Evolutionary conservation across 1,140 invertebrate species (phyloP).

Genomic region (Bombus superbus): DNA sequence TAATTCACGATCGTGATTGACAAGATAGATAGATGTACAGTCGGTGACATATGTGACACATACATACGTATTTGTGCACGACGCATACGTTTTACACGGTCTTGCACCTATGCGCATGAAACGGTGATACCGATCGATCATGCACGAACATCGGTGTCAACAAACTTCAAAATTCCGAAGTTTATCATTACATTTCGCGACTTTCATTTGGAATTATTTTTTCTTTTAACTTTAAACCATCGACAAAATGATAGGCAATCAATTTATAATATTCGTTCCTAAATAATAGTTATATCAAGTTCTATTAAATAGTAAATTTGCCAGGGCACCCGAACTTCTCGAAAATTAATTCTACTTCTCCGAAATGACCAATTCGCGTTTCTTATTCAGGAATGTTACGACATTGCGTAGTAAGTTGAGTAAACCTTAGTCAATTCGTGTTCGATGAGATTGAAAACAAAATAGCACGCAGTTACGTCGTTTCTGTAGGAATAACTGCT

Average conservation of each 20-base stretch:
- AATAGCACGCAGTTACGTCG: background rate
- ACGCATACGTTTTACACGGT: background rate
- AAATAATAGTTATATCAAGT: background rate
- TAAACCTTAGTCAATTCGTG: too few relatives aligned
- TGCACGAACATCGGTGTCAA: conserved; percentile 39
- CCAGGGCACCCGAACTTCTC: too few relatives aligned
- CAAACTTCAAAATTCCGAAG: conserved; percentile 27
- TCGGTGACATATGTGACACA: background rate
- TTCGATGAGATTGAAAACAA: conserved; percentile 1
- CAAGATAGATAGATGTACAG: background rate
- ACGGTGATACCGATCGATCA: conserved; percentile 33
- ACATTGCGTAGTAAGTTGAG: too few relatives aligned
- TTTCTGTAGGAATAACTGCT: conserved; percentile 51
- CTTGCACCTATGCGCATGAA: conserved; percentile 1
- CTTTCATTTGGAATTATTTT: background rate
- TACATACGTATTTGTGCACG: background rate
- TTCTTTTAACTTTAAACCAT: background rate
- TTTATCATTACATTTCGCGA: background rate
- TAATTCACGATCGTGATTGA: conserved; percentile 53
- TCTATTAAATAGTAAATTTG: too few relatives aligned
- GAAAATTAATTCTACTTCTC: too few relatives aligned
- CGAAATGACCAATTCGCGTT: too few relatives aligned
- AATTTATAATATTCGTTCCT: background rate
- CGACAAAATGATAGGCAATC: background rate
- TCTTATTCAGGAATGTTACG: too few relatives aligned